Evolutionary conservation across 1,140 invertebrate species (phyloP).

Genomic region (Listronotus oregonensis): DNA sequence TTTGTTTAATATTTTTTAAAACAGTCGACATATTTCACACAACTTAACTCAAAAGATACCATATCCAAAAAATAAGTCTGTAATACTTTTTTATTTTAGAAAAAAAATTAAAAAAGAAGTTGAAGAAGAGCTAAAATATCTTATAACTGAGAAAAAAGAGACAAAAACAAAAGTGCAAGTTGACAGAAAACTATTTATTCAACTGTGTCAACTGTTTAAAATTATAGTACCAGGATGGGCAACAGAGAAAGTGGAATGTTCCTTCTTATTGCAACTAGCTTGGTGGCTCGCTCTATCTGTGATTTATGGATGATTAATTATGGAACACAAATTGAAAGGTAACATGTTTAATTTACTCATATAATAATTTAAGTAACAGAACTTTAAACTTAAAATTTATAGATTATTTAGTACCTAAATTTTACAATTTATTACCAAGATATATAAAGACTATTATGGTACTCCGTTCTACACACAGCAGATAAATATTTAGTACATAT

Average conservation of each 20-base stretch:
- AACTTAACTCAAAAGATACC: no score
- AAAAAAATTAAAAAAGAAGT: conserved; percentile 51
- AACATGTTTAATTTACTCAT: no score
- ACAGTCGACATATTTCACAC: no score
- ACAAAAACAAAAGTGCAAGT: conserved; percentile 81
- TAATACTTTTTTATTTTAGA: conserved; percentile 34
- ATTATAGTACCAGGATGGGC: conserved; percentile 84
- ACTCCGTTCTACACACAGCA: no score
- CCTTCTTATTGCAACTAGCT: conserved; percentile 76
- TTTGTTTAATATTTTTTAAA: no score
- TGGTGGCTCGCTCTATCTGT: conserved; percentile 88
- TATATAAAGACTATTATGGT: no score
- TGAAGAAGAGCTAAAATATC: conserved; percentile 75
- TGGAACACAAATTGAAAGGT: conserved; percentile 92
- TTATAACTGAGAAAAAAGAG: conserved; percentile 73
- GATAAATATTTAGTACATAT: no score
- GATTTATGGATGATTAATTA: conserved; percentile 98
- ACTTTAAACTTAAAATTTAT: no score
- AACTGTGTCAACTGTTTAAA: conserved; percentile 75
- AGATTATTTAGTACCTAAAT: no score
- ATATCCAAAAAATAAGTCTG: not conserved
- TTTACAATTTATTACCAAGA: no score
- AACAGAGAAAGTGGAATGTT: conserved; percentile 79
- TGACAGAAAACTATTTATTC: conserved; percentile 80
- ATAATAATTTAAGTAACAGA: no score